phyloP scores from a whole-genome alignment of 2,797 vertebrate species.

The Muscicapa comitata region DNA sequence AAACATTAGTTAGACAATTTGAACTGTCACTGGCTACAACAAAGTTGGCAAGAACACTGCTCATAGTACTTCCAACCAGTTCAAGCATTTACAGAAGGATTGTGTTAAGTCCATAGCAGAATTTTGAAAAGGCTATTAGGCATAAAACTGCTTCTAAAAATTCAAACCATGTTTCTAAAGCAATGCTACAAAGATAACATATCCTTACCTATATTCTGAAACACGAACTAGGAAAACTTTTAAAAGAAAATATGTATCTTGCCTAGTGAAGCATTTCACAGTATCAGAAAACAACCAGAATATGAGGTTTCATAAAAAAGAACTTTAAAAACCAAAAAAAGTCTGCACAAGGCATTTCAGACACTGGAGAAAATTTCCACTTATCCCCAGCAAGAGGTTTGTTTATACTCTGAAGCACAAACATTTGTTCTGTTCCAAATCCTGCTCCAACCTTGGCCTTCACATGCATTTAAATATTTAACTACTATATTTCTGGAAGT shows the following conservation, averaged over 20 bases:
- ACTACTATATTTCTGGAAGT: not conserved
- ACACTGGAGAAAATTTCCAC: not conserved
- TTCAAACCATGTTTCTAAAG: not conserved
- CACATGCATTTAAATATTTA: not conserved
- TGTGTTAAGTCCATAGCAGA: not conserved
- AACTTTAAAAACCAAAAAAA: not conserved
- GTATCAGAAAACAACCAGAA: not conserved
- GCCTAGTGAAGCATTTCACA: not conserved
- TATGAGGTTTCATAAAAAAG: not conserved
- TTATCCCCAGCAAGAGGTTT: not conserved
- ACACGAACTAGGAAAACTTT: not conserved
- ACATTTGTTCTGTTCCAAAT: not conserved
- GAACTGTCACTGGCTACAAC: not conserved
- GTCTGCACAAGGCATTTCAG: not conserved
- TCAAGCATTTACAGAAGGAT: not conserved
- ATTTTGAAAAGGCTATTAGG: not conserved
- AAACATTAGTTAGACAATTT: not conserved
- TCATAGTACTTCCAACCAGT: not conserved
- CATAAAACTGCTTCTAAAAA: not conserved
- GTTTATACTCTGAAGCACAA: conserved; percentile 3
- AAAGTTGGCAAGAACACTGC: not conserved
- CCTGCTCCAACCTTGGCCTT: not conserved
- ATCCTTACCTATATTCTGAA: not conserved
- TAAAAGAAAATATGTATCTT: not conserved
- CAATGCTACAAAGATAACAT: not conserved